A percentile compares a stretch with the other conserved stretches of the same genome.
Conservation (phyloP, 1,140 invertebrate species). For the Zelostemma sp. region DNA sequence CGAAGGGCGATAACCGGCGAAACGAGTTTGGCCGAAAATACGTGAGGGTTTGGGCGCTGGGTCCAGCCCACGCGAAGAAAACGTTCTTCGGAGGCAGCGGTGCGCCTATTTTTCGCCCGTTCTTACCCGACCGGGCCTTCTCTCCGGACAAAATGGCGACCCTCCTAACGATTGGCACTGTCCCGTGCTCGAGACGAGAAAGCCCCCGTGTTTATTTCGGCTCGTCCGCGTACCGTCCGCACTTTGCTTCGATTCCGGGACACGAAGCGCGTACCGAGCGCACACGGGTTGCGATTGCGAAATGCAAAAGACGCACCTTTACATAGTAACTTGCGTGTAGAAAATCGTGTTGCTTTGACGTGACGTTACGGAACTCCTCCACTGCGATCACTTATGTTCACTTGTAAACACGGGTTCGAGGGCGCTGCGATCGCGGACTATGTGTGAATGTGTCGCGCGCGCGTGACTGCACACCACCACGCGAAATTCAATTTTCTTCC, state of each 20-base stretch:
- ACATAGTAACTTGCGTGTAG: constrained; percentile 65
- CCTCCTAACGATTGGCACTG: constrained; percentile 63
- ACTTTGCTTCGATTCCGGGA: neutral
- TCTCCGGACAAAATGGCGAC: constrained; percentile 69
- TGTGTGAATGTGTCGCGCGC: too few relatives aligned
- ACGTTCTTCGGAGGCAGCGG: constrained; percentile 47
- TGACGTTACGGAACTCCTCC: constrained; percentile 66
- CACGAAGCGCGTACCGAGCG: neutral
- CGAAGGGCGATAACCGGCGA: neutral
- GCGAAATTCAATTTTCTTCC: too few relatives aligned
- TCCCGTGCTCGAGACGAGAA: constrained; percentile 29
- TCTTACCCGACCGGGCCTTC: constrained; percentile 63
- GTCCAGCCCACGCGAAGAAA: constrained; percentile 48
- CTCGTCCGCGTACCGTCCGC: neutral
- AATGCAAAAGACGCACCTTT: constrained; percentile 58
- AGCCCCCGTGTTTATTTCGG: constrained; percentile 12
- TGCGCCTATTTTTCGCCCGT: constrained; percentile 59
- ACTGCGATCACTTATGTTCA: constrained; percentile 52
- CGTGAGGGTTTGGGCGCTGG: neutral
- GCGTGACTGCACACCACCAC: too few relatives aligned
- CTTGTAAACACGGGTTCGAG: constrained; percentile 62
- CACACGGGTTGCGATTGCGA: constrained; percentile 3
- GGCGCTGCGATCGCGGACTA: constrained; percentile 54
- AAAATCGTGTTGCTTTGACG: constrained; percentile 68
- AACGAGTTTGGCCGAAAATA: neutral